Base-by-base conservation (phyloP, 2,888 invertebrate species). In the Amphipyra tragopoginis region DNA sequence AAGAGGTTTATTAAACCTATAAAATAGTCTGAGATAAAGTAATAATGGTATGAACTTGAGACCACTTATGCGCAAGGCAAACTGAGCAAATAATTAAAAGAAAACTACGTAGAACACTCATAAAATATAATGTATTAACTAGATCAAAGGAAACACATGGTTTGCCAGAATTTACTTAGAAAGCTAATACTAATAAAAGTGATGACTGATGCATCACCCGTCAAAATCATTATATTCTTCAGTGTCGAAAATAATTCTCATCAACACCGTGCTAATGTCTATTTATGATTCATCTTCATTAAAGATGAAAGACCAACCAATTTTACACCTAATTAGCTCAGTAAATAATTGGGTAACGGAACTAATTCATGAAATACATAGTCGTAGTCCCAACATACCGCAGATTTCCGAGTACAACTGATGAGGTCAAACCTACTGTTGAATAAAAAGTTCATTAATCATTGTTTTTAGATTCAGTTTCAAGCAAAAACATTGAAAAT, bases 401-500 rank as follows among this genome's bases (percentile, higher is more conserved):
- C 29, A 3, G 5, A 29, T 29, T 29, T 29, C 29, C 5, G 2
- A 29, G 5, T 29, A 2, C 11, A 6, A 33, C 6, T 9, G 9
- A 33, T 33, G 9, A 65, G 13, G 14, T 26, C 49, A 36, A 42
- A 21, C 13, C 33, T 9, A 26, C 5, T 48, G 13, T 51, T 47
- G 11, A 5, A n/a, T 38, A 59, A 53, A 29, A 45, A 42, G n/a
- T 44, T 49, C 9, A 0, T 67, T 36, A 56, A 56, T 63, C 48
- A 63, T 26, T 55, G 14, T 8, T 58, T 51, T 44, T n/a, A n/a
- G 10, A 40, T 15, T 44, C 52, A 56, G 60, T 50, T n/a, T 36
- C 40, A 40, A 65, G 65, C 53, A 65, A 70, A 70, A 70, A 60
- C 49, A 47, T 56, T 56, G 15, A 53, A 58, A 59, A 59, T 59